These are phyloP conservation scores for Gisinianus flammeolus DNA, from an alignment of 2,888 invertebrate species.

Conservation along the genomic window DNA sequence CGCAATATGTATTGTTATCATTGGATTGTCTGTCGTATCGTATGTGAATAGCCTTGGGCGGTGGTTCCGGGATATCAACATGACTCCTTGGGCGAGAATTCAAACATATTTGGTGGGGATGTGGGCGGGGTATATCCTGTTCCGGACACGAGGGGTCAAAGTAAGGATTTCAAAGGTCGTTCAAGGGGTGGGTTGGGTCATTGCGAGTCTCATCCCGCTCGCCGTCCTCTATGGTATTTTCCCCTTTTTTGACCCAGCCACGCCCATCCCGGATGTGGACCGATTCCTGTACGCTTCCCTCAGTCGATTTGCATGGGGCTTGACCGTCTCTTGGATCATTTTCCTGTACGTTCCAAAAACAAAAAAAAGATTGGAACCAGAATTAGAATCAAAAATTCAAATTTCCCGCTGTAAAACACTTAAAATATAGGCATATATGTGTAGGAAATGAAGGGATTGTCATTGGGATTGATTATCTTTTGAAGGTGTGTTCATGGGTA, in stretches of 20 bases:
- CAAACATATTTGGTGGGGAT: slow-evolving; percentile 59
- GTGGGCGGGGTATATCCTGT: slow-evolving; percentile 53
- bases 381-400: too few species aligned
- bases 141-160: background rate
- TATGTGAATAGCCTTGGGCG: slow-evolving; percentile 21
- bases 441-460: too few species aligned
- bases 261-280: too few species aligned
- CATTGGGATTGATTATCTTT: too few species aligned
- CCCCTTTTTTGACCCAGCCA: slow-evolving; percentile 10
- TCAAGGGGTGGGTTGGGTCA: slow-evolving; percentile 3
- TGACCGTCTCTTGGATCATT: slow-evolving; percentile 57
- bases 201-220: background rate
- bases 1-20: too few species aligned
- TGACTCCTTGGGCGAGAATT: slow-evolving; percentile 56
- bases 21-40: too few species aligned
- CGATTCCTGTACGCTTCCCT: slow-evolving; percentile 52
- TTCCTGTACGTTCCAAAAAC: too few species aligned
- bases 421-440: too few species aligned
- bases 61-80: slow-evolving; percentile 49
- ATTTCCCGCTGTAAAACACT: too few species aligned
- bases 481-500: slow-evolving; percentile 59
- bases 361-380: too few species aligned
- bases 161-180: background rate
- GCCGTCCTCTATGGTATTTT: background rate
- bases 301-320: slow-evolving; percentile 51